Percentiles rank a stretch among this genome's conserved stretches.
These are phyloP conservation scores for Calonectris borealis DNA, from an alignment of 2,113 vertebrate species.

Conservation along the genomic window DNA sequence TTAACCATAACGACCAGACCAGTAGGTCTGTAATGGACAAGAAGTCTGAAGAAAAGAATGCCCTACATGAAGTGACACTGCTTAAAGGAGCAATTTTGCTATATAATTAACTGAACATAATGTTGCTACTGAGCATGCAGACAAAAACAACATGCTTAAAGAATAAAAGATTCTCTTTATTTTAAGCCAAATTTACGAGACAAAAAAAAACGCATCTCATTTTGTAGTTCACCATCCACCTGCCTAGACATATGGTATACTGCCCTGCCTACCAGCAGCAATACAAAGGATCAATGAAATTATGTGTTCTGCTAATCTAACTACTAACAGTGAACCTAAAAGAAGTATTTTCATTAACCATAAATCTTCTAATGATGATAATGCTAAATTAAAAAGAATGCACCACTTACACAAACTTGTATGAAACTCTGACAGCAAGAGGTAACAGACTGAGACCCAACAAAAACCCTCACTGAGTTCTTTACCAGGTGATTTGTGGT, in stretches of 20 bases:
- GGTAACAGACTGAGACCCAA: slow-evolving; percentile 26
- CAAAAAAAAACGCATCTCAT: background rate
- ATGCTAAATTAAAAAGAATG: background rate
- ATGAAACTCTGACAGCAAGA: slow-evolving; percentile 8
- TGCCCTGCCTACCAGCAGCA: background rate
- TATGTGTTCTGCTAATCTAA: background rate
- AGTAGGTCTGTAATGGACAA: background rate
- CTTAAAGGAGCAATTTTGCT: background rate
- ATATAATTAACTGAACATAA: background rate
- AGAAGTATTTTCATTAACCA: slow-evolving; percentile 1
- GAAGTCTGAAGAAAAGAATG: background rate
- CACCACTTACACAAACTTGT: background rate
- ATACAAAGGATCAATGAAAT: slow-evolving; percentile 2
- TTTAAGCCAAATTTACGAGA: background rate
- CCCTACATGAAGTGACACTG: background rate
- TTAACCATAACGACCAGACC: background rate
- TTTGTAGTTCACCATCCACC: background rate
- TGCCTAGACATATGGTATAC: background rate
- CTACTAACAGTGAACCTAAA: background rate
- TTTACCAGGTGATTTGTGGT: background rate
- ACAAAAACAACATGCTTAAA: background rate
- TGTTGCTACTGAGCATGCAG: background rate
- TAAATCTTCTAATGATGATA: slow-evolving; percentile 35
- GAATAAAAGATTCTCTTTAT: background rate
- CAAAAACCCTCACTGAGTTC: background rate